Evolutionary conservation across 2,113 vertebrate species (phyloP), one percentile per base, ranked within the genome.

Genomic region (Panthera tigris): DNA sequence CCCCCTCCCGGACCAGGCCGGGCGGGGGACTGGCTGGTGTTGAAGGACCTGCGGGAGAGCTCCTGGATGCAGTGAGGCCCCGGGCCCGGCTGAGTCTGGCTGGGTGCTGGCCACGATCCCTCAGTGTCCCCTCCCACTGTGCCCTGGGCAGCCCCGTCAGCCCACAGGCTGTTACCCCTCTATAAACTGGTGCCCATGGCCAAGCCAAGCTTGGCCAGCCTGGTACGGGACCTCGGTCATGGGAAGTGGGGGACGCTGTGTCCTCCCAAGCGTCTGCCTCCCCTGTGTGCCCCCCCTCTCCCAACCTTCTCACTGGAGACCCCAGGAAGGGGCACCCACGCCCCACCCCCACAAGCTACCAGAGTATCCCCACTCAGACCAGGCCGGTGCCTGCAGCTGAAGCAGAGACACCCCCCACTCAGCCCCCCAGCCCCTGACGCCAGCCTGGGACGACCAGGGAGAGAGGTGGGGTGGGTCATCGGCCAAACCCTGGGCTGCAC

Each of bases 381-480:
- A 10, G 36, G 68, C 83, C 1, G 48, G 82, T 48, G 16, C 57
- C 33, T 5, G 19, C 57, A 14, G 79, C 68, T 7, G 76, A 91
- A 74, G 76, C 68, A 41, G 4, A 87, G 73, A 48, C 39, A 8
- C 36, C 29, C 33, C 87, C 36, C n/a, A 31, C 74, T 31, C 27
- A 52, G 50, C 41, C 68, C 57, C 45, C 39, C 48, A 19, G 74
- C 31, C 69, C 68, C 96, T 76, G 85, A 94, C 18, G 36, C 87
- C 96, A 66, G 61, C 33, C 21, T 13, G 79, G 52, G 31, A 39
- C 69, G 13, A 78, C 36, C 27, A 23, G 57, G 29, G 55, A 45
- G 85, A 68, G 88, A 78, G 48, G 92, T 88, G 66, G 73, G 50
- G 57, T 1, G 50, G 91, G 96, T 97, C 95, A 95, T 92, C 5